Conservation (phyloP, 2,888 invertebrate species). For the Rhagonycha lutea region DNA sequence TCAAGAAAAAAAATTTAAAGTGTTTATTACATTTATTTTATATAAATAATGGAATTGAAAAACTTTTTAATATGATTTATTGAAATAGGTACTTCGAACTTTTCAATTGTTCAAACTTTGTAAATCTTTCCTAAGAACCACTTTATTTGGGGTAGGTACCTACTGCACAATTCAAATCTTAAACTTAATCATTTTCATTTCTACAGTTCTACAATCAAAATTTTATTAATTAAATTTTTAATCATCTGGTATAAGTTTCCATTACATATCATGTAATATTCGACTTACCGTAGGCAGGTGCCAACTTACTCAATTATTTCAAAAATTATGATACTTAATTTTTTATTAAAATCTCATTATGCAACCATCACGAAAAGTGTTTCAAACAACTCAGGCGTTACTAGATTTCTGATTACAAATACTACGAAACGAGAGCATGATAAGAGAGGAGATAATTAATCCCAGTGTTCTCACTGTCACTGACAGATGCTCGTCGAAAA, state of each 20-base stretch:
- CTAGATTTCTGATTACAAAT: slow-evolving; percentile 44
- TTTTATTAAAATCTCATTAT: slow-evolving; percentile 18
- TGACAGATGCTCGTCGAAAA: slow-evolving; percentile 45
- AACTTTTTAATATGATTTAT: background rate
- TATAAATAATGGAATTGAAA: background rate
- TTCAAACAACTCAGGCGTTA: slow-evolving; percentile 16
- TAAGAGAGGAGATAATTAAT: slow-evolving; percentile 47
- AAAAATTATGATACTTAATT: slow-evolving; percentile 4
- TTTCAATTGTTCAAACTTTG: background rate
- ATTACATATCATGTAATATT: too few species aligned
- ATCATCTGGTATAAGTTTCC: background rate
- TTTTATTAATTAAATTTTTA: background rate
- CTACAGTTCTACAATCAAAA: background rate
- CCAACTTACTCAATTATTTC: background rate
- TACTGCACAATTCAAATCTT: background rate
- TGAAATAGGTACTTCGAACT: background rate
- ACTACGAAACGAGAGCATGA: slow-evolving; percentile 42
- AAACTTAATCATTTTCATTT: background rate
- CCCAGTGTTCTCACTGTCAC: slow-evolving; percentile 46
- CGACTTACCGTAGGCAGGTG: background rate
- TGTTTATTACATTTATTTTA: background rate
- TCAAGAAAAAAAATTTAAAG: background rate
- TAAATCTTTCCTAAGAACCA: background rate
- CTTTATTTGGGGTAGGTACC: background rate
- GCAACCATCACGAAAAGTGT: slow-evolving; percentile 14